phyloP scores from a whole-genome alignment of 2,113 vertebrate genomes.

The Varanus salvator region DNA sequence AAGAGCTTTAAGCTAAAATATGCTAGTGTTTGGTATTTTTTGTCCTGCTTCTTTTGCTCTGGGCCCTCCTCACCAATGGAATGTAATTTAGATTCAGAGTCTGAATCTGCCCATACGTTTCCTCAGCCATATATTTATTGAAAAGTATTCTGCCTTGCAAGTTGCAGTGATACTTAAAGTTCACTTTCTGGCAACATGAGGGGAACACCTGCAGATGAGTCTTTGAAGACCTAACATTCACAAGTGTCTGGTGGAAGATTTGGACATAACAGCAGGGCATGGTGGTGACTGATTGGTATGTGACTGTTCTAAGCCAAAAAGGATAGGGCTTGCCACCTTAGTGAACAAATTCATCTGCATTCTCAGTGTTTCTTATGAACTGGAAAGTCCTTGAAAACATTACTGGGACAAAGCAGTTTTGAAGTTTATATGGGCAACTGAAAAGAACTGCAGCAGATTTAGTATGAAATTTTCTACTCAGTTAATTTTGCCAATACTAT shows the following conservation, averaged over 20 bases:
- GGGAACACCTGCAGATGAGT: background rate
- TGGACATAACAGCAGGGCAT: background rate
- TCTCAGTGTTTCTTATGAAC: background rate
- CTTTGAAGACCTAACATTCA: background rate
- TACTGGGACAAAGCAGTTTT: background rate
- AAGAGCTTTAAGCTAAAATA: too few species aligned
- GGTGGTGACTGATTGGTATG: background rate
- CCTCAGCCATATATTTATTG: background rate
- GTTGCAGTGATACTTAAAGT: background rate
- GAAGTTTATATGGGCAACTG: background rate
- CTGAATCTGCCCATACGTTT: too few species aligned
- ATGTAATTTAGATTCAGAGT: too few species aligned
- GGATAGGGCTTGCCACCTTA: background rate
- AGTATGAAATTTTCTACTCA: background rate
- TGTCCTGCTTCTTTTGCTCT: too few species aligned
- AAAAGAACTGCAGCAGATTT: background rate
- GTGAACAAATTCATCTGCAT: background rate
- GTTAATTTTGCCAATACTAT: background rate
- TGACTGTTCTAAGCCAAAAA: background rate
- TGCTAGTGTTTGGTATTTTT: too few species aligned
- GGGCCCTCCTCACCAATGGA: too few species aligned
- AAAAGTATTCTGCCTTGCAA: background rate
- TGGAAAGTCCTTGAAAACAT: background rate
- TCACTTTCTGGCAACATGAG: background rate
- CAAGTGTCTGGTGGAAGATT: background rate